Conservation (phyloP, 2,888 invertebrate species). For the Hydraecia micacea region DNA sequence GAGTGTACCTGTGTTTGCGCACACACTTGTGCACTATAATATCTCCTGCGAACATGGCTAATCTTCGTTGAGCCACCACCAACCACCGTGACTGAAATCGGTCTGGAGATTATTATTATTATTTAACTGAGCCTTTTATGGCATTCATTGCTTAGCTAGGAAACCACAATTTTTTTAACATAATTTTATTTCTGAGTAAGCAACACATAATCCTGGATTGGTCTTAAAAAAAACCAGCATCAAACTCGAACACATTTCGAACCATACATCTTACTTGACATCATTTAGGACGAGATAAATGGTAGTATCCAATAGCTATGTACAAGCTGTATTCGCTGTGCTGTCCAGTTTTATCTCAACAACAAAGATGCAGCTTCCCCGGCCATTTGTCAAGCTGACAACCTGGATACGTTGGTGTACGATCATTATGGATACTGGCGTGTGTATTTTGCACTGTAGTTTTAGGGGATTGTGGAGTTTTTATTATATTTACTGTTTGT, state of each 20-base stretch:
- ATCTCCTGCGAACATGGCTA: no score
- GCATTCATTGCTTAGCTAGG: neutral
- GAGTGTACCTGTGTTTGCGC: no score
- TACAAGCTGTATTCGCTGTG: constrained; percentile 32
- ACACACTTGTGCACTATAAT: no score
- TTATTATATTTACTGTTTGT: neutral
- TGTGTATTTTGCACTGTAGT: constrained; percentile 30
- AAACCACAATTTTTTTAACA: neutral
- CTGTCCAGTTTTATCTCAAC: constrained; percentile 62
- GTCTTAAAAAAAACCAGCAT: neutral
- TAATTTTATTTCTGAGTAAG: neutral
- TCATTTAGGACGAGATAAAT: constrained; percentile 61
- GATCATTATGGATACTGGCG: constrained; percentile 51
- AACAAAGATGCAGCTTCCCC: constrained; percentile 56
- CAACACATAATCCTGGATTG: neutral
- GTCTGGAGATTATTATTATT: no score
- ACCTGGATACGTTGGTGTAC: constrained; percentile 20
- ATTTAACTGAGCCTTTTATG: neutral
- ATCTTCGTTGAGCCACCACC: no score
- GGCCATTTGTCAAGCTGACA: constrained; percentile 64
- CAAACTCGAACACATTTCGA: constrained; percentile 13
- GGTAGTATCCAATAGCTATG: constrained; percentile 34
- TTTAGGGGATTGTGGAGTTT: constrained; percentile 9
- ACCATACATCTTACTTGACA: constrained; percentile 55
- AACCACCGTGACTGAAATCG: no score